Conservation (phyloP, 2,113 vertebrate genomes). For the Hyla sarda region DNA sequence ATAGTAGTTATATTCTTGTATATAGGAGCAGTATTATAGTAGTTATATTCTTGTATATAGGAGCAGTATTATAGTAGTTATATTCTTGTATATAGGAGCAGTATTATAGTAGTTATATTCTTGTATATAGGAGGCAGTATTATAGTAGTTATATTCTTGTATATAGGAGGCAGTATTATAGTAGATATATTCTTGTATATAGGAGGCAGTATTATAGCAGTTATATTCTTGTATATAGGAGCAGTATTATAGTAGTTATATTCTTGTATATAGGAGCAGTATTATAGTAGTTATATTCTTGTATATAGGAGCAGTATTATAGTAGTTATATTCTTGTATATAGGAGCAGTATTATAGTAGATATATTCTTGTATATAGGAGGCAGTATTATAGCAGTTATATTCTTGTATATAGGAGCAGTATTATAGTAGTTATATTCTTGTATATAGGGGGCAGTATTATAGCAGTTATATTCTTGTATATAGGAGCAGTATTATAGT, state of each 20-base stretch:
- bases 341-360: not conserved
- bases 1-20: slow-evolving; percentile 2
- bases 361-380: too few species aligned
- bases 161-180: slow-evolving; percentile 2
- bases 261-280: not conserved
- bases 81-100: slow-evolving; percentile 8
- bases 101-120: slow-evolving; percentile 15
- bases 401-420: not conserved
- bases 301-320: not conserved
- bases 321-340: slow-evolving; percentile 10
- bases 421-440: slow-evolving; percentile 2
- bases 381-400: not conserved
- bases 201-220: not conserved
- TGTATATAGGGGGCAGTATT: not conserved
- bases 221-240: too few species aligned
- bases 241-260: slow-evolving; percentile 14
- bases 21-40: not conserved
- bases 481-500: not conserved
- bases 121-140: slow-evolving; percentile 4
- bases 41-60: slow-evolving; percentile 3
- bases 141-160: slow-evolving; percentile 10
- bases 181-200: slow-evolving; percentile 9
- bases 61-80: slow-evolving; percentile 17
- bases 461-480: not conserved
- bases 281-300: slow-evolving; percentile 8